These are phyloP conservation scores for Hyposoter didymator DNA, from an alignment of 2,888 invertebrate species.

Conservation along the genomic window DNA sequence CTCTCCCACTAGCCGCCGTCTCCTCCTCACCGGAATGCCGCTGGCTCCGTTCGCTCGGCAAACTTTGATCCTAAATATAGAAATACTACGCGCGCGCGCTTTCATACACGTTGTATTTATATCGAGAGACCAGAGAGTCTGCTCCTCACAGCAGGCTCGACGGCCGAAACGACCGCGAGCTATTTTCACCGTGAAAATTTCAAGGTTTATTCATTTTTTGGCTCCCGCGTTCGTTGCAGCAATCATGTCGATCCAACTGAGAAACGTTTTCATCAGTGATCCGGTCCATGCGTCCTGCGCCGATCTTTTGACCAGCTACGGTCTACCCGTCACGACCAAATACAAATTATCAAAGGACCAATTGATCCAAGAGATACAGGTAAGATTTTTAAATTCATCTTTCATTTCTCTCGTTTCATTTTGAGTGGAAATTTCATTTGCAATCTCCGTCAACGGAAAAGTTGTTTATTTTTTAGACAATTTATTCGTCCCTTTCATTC, in stretches of 20 bases:
- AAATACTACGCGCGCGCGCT: not conserved
- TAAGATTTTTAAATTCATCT: slow-evolving; percentile 81
- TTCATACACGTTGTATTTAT: not conserved
- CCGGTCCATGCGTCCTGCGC: slow-evolving; percentile 95
- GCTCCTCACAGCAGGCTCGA: not conserved
- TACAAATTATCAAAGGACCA: slow-evolving; percentile 92
- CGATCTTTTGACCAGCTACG: slow-evolving; percentile 90
- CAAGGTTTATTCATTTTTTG: not conserved
- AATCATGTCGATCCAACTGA: slow-evolving; percentile 84
- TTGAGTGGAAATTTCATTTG: not conserved
- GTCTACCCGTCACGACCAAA: slow-evolving; percentile 92
- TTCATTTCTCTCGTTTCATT: not conserved
- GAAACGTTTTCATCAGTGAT: slow-evolving; percentile 95
- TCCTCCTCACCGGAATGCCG: not conserved
- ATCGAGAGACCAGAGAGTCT: not conserved
- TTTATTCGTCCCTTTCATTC: not conserved
- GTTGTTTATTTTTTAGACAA: not conserved
- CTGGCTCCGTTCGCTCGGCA: not conserved
- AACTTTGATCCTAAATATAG: slow-evolving; percentile 39
- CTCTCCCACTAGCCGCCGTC: not conserved
- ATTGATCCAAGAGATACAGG: slow-evolving; percentile 93
- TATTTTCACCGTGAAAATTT: not conserved
- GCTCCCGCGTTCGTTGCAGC: slow-evolving; percentile 27
- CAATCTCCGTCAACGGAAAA: not conserved
- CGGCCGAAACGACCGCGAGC: not conserved